Conservation (phyloP, 1,140 invertebrate genomes). For the Alviniconcha marisindica region DNA sequence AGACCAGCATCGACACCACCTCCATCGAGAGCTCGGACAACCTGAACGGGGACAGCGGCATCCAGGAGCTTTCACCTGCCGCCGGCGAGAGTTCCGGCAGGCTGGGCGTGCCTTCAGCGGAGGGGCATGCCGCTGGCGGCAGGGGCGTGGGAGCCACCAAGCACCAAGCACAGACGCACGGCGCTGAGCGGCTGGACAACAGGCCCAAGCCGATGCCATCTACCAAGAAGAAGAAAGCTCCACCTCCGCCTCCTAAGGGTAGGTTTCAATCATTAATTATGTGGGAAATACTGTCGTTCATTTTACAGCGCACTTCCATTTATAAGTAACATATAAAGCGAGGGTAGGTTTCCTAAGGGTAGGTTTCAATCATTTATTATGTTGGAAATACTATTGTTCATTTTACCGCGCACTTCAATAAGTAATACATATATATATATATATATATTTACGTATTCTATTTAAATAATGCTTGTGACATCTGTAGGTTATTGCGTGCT, state of each 20-base stretch:
- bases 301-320: too few species aligned
- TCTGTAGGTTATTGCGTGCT: too few species aligned
- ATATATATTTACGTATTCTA: too few species aligned
- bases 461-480: too few species aligned
- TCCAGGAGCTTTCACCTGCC: slow-evolving; percentile 55
- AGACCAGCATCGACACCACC: slow-evolving; percentile 62
- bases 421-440: too few species aligned
- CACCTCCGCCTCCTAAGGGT: slow-evolving; percentile 55
- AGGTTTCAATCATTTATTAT: too few species aligned
- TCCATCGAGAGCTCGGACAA: slow-evolving; percentile 66
- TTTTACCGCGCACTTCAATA: too few species aligned
- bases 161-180: slow-evolving; percentile 29
- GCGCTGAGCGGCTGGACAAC: slow-evolving; percentile 43
- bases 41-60: slow-evolving; percentile 60
- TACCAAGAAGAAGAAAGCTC: slow-evolving; percentile 64
- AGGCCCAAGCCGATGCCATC: slow-evolving; percentile 44
- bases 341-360: too few species aligned
- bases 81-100: neutral
- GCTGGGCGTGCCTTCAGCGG: neutral
- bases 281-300: neutral
- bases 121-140: neutral
- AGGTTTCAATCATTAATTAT: neutral
- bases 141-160: neutral
- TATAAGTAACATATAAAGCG: too few species aligned
- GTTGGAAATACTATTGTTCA: too few species aligned